phyloP scores from a whole-genome alignment of 2,113 vertebrate genomes.

The Mirza zaza region DNA sequence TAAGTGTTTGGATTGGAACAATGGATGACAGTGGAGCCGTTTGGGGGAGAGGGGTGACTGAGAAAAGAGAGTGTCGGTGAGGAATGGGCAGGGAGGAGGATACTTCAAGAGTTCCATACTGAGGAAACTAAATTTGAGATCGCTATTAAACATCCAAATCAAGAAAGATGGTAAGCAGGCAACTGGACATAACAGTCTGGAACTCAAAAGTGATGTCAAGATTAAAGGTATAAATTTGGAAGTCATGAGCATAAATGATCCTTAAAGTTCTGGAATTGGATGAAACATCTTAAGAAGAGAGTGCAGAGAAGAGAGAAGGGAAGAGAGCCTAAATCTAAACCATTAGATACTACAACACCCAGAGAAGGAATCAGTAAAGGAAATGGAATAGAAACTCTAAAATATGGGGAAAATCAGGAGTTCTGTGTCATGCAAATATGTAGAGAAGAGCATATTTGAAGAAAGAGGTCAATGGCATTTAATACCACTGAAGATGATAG shows the following conservation, averaged over 20 bases:
- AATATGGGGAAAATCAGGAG: not conserved
- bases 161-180: not conserved
- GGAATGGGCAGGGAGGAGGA: not conserved
- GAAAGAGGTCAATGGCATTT: not conserved
- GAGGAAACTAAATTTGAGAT: not conserved
- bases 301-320: not conserved
- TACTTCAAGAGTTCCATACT: not conserved
- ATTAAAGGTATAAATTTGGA: not conserved
- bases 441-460: not conserved
- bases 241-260: not conserved
- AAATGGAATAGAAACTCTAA: not conserved
- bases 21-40: not conserved
- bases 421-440: not conserved
- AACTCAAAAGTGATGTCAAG: not conserved
- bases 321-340: not conserved
- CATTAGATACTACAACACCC: not conserved
- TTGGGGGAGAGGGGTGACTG: not conserved
- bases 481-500: not conserved
- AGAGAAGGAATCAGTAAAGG: not conserved
- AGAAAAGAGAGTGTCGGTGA: not conserved
- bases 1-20: not conserved
- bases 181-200: not conserved
- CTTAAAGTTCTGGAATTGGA: not conserved
- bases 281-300: not conserved
- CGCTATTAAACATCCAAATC: not conserved